Conservation (phyloP, 1,140 invertebrate species). For the Aphaenogaster floridana region DNA sequence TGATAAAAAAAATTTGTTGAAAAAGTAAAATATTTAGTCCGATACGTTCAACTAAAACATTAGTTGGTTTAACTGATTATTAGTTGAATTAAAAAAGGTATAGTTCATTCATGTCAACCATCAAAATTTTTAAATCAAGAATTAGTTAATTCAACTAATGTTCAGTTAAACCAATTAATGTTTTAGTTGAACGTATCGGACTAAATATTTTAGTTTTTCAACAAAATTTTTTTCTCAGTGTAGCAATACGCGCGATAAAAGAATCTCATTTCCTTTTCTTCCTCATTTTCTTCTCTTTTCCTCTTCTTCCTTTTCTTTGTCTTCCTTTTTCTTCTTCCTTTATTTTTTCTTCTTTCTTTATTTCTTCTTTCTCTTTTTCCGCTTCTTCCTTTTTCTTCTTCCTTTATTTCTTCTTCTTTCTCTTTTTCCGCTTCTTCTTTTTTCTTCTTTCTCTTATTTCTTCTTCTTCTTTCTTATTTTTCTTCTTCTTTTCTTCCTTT, state of each 20-base stretch:
- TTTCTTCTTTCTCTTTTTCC: background rate
- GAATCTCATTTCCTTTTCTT: background rate
- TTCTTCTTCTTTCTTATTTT: background rate
- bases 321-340: background rate
- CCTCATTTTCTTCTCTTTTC: background rate
- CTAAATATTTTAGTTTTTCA: background rate
- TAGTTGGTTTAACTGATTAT: too few species aligned
- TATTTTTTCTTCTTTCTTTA: background rate
- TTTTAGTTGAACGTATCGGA: too few species aligned
- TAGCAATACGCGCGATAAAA: background rate
- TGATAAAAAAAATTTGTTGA: too few species aligned
- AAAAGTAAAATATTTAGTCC: too few species aligned
- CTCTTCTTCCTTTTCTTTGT: background rate
- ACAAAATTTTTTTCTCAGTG: background rate
- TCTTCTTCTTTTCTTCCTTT: background rate
- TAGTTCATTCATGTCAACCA: too few species aligned
- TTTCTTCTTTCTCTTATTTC: background rate
- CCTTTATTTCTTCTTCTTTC: background rate
- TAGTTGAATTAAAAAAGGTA: too few species aligned
- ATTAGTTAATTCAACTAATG: too few species aligned
- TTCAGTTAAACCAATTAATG: too few species aligned
- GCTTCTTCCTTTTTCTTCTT: too few species aligned
- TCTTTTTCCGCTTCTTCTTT: background rate
- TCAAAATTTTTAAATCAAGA: too few species aligned
- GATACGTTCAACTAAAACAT: too few species aligned